Percentiles rank a stretch among this genome's conserved stretches.
Evolutionary conservation across 1,140 invertebrate species (phyloP).

Genomic region (Drepana arcuata): DNA sequence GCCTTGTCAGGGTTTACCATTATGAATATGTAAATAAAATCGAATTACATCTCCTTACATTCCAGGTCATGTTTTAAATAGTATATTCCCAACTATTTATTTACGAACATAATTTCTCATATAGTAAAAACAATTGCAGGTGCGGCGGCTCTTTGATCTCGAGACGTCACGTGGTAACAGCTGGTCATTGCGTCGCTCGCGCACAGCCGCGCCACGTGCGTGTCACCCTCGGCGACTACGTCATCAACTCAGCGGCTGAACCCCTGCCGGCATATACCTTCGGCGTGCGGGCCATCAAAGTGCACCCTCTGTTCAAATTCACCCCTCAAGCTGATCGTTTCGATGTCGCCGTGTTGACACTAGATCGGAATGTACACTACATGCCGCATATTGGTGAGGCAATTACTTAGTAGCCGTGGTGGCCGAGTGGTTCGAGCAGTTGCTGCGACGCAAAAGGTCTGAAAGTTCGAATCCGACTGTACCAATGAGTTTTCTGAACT

Average conservation of each 20-base stretch:
- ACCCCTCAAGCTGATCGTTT: slow-evolving; percentile 92
- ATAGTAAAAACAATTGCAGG: slow-evolving; percentile 78
- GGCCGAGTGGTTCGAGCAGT: no score
- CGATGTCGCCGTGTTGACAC: slow-evolving; percentile 91
- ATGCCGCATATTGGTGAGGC: slow-evolving; percentile 89
- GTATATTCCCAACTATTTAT: background rate
- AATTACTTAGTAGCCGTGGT: no score
- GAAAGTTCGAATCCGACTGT: no score
- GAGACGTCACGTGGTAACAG: slow-evolving; percentile 93
- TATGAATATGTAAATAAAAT: no score
- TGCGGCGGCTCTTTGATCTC: slow-evolving; percentile 96
- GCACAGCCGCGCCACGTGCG: slow-evolving; percentile 91
- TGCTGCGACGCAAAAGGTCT: no score
- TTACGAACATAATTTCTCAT: no score
- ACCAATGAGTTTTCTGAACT: no score
- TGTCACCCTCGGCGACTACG: slow-evolving; percentile 93
- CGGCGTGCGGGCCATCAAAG: slow-evolving; percentile 88
- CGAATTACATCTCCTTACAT: no score
- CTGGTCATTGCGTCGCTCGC: slow-evolving; percentile 95
- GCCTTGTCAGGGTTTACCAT: no score
- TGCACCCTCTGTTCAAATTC: slow-evolving; percentile 96
- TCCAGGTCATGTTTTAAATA: no score
- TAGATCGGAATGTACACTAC: slow-evolving; percentile 90
- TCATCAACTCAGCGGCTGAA: slow-evolving; percentile 93
- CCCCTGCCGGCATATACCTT: slow-evolving; percentile 92